phyloP scores from a whole-genome alignment of 2,888 invertebrate species.

The Lypha dubia region DNA sequence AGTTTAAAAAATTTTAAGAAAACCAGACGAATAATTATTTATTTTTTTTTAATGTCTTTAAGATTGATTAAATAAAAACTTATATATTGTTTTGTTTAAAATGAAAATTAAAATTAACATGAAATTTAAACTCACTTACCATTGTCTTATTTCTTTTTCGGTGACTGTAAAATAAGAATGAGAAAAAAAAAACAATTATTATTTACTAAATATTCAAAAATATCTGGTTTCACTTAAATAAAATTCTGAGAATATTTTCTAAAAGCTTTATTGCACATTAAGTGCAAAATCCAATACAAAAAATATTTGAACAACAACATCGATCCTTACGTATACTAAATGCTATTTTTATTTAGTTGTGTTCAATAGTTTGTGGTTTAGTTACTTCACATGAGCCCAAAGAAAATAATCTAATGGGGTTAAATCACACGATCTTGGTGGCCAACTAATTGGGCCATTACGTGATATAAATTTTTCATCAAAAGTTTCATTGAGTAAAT shows the following conservation, averaged over 20 bases:
- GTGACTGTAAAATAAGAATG: constrained; percentile 90
- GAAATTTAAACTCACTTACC: constrained; percentile 87
- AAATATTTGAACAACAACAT: background rate
- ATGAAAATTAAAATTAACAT: background rate
- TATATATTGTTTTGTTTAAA: too few species aligned
- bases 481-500: too few species aligned
- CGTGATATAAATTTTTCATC: too few species aligned
- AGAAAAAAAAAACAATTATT: constrained; percentile 71
- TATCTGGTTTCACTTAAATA: background rate
- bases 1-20: constrained; percentile 73
- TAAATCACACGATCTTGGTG: too few species aligned
- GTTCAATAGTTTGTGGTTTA: too few species aligned
- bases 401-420: too few species aligned
- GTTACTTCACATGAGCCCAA: too few species aligned
- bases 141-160: constrained; percentile 94
- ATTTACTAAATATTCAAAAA: background rate
- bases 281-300: constrained; percentile 1
- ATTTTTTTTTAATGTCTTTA: background rate
- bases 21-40: constrained; percentile 38
- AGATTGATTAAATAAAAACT: too few species aligned
- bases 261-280: constrained; percentile 9
- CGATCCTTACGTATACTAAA: background rate
- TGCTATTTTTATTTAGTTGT: background rate
- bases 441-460: too few species aligned
- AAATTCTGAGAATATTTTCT: background rate